Conservation (phyloP, 2,113 vertebrate species). For the Chaetura pelagica region DNA sequence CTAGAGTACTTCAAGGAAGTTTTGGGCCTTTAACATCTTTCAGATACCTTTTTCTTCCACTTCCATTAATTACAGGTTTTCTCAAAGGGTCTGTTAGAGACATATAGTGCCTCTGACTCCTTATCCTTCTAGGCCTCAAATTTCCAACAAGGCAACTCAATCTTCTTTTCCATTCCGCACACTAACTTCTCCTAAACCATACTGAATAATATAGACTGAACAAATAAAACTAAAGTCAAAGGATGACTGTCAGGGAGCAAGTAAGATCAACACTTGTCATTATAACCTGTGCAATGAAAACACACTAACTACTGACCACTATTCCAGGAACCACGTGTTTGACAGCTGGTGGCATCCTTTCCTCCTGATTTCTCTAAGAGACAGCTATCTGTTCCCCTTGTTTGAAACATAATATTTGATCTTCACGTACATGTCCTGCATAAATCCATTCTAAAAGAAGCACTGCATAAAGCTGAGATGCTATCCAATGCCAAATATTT, state of each 20-base stretch:
- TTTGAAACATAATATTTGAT: not conserved
- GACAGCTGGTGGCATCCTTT: not conserved
- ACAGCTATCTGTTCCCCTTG: rapidly evolving
- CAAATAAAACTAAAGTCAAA: not conserved
- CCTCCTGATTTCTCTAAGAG: not conserved
- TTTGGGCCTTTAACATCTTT: not conserved
- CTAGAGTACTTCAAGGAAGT: not conserved
- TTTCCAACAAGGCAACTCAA: not conserved
- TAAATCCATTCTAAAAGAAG: not conserved
- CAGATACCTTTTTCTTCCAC: not conserved
- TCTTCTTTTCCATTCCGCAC: not conserved
- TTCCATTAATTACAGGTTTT: not conserved
- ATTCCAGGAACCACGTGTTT: not conserved
- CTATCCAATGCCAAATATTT: not conserved
- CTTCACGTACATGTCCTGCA: not conserved
- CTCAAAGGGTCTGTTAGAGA: not conserved
- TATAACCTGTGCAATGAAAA: not conserved
- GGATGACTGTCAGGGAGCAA: not conserved
- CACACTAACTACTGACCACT: not conserved
- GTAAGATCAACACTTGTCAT: not conserved
- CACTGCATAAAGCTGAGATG: not conserved
- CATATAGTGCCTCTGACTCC: not conserved
- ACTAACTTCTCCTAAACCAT: not conserved
- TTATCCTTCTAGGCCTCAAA: not conserved
- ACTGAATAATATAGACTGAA: not conserved